phyloP scores from a whole-genome alignment of 2,797 vertebrate species.

The Myoxocephalus aenaeus region DNA sequence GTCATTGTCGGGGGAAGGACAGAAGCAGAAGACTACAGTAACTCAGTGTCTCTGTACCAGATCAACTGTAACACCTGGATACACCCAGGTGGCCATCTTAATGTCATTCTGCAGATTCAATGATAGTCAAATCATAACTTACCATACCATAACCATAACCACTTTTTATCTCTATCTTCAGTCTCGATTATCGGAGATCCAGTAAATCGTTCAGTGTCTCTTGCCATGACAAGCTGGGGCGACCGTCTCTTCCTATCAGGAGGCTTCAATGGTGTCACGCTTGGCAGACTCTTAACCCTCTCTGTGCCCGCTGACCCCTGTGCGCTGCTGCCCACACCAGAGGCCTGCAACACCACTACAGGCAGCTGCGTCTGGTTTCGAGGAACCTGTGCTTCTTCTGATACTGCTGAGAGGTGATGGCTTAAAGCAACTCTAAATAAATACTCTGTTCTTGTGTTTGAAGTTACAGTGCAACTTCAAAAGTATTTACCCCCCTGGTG shows the following conservation, averaged over 20 bases:
- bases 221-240: slow-evolving; percentile 85
- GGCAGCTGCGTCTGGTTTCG: slow-evolving; percentile 92
- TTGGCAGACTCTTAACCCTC: slow-evolving; percentile 89
- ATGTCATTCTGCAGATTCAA: not conserved
- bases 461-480: not conserved
- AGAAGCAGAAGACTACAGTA: slow-evolving; percentile 90
- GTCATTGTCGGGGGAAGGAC: slow-evolving; percentile 92
- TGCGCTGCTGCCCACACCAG: slow-evolving; percentile 83
- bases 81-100: slow-evolving; percentile 80
- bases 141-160: not conserved
- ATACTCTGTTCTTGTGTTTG: not conserved
- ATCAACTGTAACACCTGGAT: slow-evolving; percentile 95
- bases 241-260: slow-evolving; percentile 88
- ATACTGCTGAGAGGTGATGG: slow-evolving; percentile 89
- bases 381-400: slow-evolving; percentile 87
- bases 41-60: slow-evolving; percentile 90
- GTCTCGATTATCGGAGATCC: slow-evolving; percentile 86
- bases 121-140: not conserved
- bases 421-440: not conserved
- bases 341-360: slow-evolving; percentile 88
- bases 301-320: slow-evolving; percentile 90
- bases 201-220: slow-evolving; percentile 89
- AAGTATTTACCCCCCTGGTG: too few relatives aligned
- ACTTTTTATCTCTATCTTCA: slow-evolving; percentile 50
- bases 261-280: slow-evolving; percentile 91